Evolutionary conservation across 2,797 vertebrate genomes (phyloP).

Genomic region (Enteromius radiatus): DNA sequence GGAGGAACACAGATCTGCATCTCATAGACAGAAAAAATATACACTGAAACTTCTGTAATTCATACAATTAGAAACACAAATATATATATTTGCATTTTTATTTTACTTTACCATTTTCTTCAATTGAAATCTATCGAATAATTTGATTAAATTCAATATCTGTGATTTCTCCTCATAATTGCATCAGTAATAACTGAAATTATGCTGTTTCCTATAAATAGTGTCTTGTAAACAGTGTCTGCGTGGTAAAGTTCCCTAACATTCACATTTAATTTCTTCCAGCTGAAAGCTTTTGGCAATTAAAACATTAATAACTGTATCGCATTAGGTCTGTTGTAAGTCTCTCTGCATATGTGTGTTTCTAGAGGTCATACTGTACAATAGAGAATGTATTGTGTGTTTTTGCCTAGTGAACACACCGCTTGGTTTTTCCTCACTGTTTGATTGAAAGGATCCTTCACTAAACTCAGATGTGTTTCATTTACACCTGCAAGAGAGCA

Average conservation of each 20-base stretch:
- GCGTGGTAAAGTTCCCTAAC: not conserved
- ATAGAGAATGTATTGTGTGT: not conserved
- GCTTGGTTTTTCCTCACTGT: not conserved
- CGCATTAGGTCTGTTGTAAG: not conserved
- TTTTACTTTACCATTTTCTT: not conserved
- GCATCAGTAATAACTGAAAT: not conserved
- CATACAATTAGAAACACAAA: no score
- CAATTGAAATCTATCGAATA: not conserved
- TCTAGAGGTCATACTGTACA: not conserved
- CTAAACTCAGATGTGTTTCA: conserved; percentile 19
- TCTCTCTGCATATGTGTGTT: not conserved
- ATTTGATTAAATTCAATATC: not conserved
- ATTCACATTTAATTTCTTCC: conserved; percentile 13
- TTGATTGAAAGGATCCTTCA: conserved; percentile 8
- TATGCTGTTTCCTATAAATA: not conserved
- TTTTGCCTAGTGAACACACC: not conserved
- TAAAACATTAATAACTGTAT: conserved; percentile 2
- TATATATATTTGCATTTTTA: no score
- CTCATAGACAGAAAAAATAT: not conserved
- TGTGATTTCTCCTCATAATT: not conserved
- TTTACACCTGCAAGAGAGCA: conserved; percentile 10
- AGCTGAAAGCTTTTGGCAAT: not conserved
- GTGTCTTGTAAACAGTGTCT: not conserved
- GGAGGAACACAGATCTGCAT: not conserved
- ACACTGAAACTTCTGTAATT: not conserved